Evolutionary conservation across 2,888 invertebrate genomes (phyloP), one percentile per base, ranked within the genome.

Genomic region (Trisateles emortualis): DNA sequence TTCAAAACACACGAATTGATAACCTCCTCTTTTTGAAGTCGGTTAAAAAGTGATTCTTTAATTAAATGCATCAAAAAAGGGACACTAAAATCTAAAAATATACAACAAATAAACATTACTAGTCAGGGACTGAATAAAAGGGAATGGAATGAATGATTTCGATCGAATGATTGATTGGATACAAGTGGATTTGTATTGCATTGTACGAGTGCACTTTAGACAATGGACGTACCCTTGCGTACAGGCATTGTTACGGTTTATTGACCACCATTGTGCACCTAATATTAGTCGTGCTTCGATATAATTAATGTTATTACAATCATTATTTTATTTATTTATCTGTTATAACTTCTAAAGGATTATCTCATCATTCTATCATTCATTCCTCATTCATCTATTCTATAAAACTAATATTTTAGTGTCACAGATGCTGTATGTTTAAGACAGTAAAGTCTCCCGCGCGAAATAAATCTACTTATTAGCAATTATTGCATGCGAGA

Each of bases 181-280:
- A 22, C 44, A 52, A 35, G 30, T 39, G 52, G 42, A 70, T 49
- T 53, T 41, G 36, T 32, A 36, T 35, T 36, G 36, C 46, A 53
- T 63, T 70, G 54, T 57, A 56, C 39, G 60, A 62, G 52, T 67
- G 71, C 60, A 59, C 29, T 62, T n/a, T 43, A 54, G 48, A 78
- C 77, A 76, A 78, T 75, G 64, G 73, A 16, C 29, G 17, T 72
- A 61, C 77, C 78, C 77, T 78, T 68, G 64, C 59, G 36, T 39
- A 49, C 40, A 44, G 63, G 49, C 62, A 75, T 73, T 75, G 77
- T 72, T 24, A 46, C 48, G 41, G 65, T 70, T 64, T 66, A 48
- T 74, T 75, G 77, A 75, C 75, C 76, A 69, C 24, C 24, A 39
- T 30, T 36, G 19, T 22, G 30, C 5, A 40, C 11, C 10, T 14